Base-by-base conservation (phyloP, 2,113 vertebrate genomes). In the Tachuris rubrigastra region DNA sequence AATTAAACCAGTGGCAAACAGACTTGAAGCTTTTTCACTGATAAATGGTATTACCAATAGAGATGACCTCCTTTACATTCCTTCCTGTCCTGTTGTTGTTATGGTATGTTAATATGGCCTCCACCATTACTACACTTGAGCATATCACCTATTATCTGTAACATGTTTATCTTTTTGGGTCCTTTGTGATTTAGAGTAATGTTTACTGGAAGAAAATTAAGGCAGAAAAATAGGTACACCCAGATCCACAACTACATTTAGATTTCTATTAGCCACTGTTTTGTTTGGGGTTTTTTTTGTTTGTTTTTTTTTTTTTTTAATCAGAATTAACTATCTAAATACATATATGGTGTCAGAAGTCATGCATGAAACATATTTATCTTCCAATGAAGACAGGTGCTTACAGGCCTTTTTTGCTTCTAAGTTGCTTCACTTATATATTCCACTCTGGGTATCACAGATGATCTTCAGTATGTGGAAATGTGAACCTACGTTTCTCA, bases 81-180 rank as follows among this genome's bases (percentile, higher is more conserved):
- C 31, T 73, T 73, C 27, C 22, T 65, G 15, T 69, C 6, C 46
- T 33, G 8, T 63, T 79, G 88, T 37, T 49, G 42, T 50, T 69
- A 35, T 9, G 2, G 7, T 79, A 37, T 15, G 5, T 66, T 80
- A 56, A 4, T 30, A 33, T 67, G 30, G 7, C 14, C 8, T 20
- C 10, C 21, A 62, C 19, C 22, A 14, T n/a, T 39, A 8, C 31
- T 62, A 0, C n/a, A 23, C 12, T 41, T 68, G 11, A 86, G 14
- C 14, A 52, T 11, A 44, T 71, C 12, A 41, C 9, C 73, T 47
- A 7, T 12, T 41, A 3, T 50, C 17, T 62, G 25, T 66, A 75
- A 33, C 7, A 5, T 2, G 1, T 39, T 56, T 75, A 25, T 31
- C 17, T 62, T 69, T 47, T 41, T 0, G 0, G 4, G 12, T 79